Conservation (phyloP, 2,797 vertebrate species). For the Diplodus sargus region DNA sequence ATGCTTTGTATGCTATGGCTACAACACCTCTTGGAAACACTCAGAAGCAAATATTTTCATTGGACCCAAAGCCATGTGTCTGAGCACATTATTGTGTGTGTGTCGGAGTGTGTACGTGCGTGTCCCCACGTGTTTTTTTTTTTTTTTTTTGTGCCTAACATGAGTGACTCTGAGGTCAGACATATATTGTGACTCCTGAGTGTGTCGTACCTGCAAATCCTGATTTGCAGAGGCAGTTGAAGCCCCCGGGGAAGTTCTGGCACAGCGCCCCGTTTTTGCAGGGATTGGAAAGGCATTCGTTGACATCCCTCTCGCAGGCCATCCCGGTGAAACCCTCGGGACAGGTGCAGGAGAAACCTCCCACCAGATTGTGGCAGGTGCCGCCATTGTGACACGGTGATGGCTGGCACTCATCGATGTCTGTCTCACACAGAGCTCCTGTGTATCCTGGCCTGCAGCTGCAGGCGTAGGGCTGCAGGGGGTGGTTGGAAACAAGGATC, state of each 20-base stretch:
- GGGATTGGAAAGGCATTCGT: slow-evolving; percentile 95
- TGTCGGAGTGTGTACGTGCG: slow-evolving; percentile 30
- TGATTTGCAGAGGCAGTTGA: slow-evolving; percentile 95
- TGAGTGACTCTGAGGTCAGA: slow-evolving; percentile 42
- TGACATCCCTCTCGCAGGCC: slow-evolving; percentile 96
- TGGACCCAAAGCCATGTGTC: slow-evolving; percentile 66
- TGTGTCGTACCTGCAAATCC: slow-evolving; percentile 93
- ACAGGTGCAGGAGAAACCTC: slow-evolving; percentile 96
- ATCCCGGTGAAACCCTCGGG: slow-evolving; percentile 95
- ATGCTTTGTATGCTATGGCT: slow-evolving; percentile 69
- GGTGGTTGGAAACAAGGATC: slow-evolving; percentile 91
- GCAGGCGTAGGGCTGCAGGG: slow-evolving; percentile 92
- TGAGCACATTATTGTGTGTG: slow-evolving; percentile 40
- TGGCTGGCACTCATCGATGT: slow-evolving; percentile 95
- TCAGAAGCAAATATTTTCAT: slow-evolving; percentile 82
- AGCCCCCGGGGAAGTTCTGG: slow-evolving; percentile 95
- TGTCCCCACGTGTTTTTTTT: slow-evolving; percentile 16
- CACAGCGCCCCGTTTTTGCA: slow-evolving; percentile 92
- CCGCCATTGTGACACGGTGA: slow-evolving; percentile 93
- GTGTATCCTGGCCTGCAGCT: slow-evolving; percentile 93
- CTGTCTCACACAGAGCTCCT: slow-evolving; percentile 90
- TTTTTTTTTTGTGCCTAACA: slow-evolving; percentile 27
- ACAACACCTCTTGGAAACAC: slow-evolving; percentile 77
- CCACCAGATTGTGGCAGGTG: slow-evolving; percentile 95
- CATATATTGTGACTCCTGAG: slow-evolving; percentile 58